Percentiles rank a stretch among this genome's conserved stretches.
These are phyloP conservation scores for Carduelis carduelis DNA, from an alignment of 2,797 vertebrate species.

Conservation along the genomic window DNA sequence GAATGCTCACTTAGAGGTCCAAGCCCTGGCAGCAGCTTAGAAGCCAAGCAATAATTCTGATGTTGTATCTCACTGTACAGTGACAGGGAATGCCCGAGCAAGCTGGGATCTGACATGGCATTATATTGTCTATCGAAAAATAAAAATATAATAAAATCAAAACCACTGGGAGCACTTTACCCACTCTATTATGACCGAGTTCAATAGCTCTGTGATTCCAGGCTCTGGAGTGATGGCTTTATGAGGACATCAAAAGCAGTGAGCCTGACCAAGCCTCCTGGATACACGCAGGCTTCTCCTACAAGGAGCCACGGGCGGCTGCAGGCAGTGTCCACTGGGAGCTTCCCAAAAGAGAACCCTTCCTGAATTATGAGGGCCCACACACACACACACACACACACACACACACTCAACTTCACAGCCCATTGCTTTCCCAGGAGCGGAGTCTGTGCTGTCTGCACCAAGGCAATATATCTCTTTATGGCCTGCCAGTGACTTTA, in stretches of 20 bases:
- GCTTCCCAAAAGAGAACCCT: slow-evolving; percentile 40
- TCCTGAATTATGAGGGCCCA: slow-evolving; percentile 57
- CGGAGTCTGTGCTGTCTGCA: slow-evolving; percentile 47
- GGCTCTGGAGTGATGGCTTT: slow-evolving; percentile 48
- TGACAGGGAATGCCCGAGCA: neutral
- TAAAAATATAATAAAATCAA: neutral
- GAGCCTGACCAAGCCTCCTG: slow-evolving; percentile 18
- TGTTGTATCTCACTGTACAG: neutral
- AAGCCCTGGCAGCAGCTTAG: rapidly evolving
- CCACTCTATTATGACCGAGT: neutral
- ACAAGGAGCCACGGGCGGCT: neutral
- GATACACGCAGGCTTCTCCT: neutral
- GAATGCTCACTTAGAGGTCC: rapidly evolving
- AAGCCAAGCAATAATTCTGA: neutral
- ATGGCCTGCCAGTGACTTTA: slow-evolving; percentile 59
- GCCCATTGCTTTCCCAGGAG: slow-evolving; percentile 46
- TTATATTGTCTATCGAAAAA: neutral
- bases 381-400: slow-evolving; percentile 51
- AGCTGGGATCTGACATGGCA: neutral
- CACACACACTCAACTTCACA: slow-evolving; percentile 60
- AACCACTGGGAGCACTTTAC: neutral
- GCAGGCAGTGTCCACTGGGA: slow-evolving; percentile 9
- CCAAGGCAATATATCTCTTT: slow-evolving; percentile 66
- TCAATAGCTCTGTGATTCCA: slow-evolving; percentile 15
- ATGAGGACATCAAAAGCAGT: slow-evolving; percentile 49